phyloP scores from a whole-genome alignment of 53 echinoderm and acorn worm species.

The Temnopleurus reevesii region DNA sequence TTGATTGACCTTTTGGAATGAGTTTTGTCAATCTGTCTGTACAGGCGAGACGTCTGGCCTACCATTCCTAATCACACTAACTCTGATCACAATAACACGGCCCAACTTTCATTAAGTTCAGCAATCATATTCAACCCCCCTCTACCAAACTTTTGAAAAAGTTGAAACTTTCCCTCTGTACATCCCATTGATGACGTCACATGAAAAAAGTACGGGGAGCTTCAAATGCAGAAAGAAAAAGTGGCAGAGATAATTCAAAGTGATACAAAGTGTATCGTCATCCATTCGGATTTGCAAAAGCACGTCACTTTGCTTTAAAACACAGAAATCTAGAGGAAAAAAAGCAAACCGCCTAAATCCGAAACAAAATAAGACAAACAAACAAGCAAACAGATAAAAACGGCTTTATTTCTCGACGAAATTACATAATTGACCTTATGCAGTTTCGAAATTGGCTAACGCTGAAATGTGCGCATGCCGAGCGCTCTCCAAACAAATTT shows the following conservation, averaged over 20 bases:
- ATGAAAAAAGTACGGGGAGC: not conserved
- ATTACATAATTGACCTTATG: no score
- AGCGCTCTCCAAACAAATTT: no score
- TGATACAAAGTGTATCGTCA: not conserved
- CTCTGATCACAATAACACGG: slow-evolving; percentile 38
- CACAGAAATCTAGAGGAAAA: no score
- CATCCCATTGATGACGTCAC: not conserved
- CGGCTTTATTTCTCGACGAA: not conserved
- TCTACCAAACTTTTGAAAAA: not conserved
- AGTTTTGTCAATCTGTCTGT: slow-evolving; percentile 46
- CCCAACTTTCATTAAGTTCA: slow-evolving; percentile 39
- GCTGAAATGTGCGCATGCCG: no score
- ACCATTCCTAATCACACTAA: not conserved
- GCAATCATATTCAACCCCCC: not conserved
- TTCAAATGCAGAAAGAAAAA: not conserved
- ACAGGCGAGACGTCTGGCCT: slow-evolving; percentile 34
- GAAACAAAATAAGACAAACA: not conserved
- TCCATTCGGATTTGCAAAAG: no score
- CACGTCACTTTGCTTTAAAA: no score
- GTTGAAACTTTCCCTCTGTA: not conserved
- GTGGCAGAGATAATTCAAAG: not conserved
- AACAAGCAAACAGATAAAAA: not conserved
- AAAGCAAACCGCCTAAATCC: no score
- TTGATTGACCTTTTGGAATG: slow-evolving; percentile 39
- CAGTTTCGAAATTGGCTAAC: no score